phyloP scores from a whole-genome alignment of 2,888 invertebrate genomes.

The Andrena chrysosceles region DNA sequence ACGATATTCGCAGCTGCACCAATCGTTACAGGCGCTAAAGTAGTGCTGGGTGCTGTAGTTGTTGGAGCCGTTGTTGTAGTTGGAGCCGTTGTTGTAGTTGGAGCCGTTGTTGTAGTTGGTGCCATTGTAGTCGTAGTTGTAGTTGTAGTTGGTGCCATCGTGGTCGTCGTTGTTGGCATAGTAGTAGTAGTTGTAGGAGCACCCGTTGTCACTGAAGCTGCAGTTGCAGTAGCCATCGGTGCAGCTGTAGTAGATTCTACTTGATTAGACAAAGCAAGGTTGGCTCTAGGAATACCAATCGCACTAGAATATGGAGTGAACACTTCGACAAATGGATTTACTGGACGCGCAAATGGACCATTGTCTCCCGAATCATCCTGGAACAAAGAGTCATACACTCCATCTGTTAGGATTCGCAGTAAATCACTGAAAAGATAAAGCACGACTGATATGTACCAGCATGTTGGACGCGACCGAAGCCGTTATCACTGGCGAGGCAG shows the following conservation, averaged over 20 bases:
- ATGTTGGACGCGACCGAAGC: constrained; percentile 81
- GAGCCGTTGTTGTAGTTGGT: constrained; percentile 42
- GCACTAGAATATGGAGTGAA: constrained; percentile 76
- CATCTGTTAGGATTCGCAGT: neutral
- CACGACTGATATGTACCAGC: constrained; percentile 71
- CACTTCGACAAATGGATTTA: constrained; percentile 78
- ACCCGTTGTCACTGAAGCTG: constrained; percentile 60
- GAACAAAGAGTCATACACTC: neutral
- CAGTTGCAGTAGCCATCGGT: constrained; percentile 19
- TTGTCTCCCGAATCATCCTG: constrained; percentile 68
- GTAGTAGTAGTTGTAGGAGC: constrained; percentile 44
- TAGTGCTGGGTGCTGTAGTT: constrained; percentile 37
- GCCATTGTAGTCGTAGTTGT: constrained; percentile 57
- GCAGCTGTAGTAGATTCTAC: constrained; percentile 55
- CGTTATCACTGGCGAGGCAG: constrained; percentile 77
- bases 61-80: constrained; percentile 40
- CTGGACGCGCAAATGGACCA: constrained; percentile 69
- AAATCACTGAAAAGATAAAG: neutral
- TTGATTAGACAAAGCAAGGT: constrained; percentile 44
- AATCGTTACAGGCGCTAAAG: constrained; percentile 52
- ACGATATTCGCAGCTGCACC: constrained; percentile 9
- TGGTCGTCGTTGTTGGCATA: constrained; percentile 35
- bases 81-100: neutral
- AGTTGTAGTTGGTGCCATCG: constrained; percentile 48
- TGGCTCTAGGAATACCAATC: constrained; percentile 67